A percentile compares a stretch with the other conserved stretches of the same genome.
These are phyloP conservation scores for Nephrotoma flavescens DNA, from an alignment of 2,888 invertebrate genomes.

Conservation along the genomic window DNA sequence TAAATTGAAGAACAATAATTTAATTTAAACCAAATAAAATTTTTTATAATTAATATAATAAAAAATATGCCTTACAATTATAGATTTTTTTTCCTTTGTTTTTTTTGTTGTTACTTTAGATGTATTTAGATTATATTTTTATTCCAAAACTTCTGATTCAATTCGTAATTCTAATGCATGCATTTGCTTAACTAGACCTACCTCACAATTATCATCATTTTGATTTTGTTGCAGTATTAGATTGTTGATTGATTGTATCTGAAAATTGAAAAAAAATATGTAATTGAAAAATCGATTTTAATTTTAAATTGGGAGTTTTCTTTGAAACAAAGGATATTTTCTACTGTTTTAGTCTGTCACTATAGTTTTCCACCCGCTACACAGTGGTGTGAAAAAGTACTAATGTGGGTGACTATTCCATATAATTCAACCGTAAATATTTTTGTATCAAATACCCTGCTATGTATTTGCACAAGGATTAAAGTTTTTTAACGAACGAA, in stretches of 20 bases:
- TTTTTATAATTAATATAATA: not conserved
- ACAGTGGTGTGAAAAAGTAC: too few species aligned
- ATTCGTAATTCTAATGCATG: conserved; percentile 45
- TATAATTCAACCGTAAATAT: too few species aligned
- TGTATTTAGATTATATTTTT: conserved; percentile 16
- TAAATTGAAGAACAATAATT: not conserved
- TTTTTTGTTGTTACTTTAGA: not conserved
- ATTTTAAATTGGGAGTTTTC: too few species aligned
- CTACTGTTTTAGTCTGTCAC: too few species aligned
- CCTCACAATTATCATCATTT: conserved; percentile 31
- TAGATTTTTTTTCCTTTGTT: not conserved
- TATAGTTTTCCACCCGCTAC: too few species aligned
- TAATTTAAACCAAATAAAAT: not conserved
- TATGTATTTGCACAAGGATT: too few species aligned
- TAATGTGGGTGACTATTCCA: too few species aligned
- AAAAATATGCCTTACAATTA: not conserved
- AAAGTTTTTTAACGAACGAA: too few species aligned
- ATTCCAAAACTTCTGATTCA: conserved; percentile 46
- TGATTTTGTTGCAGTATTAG: conserved; percentile 15
- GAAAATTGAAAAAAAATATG: conserved; percentile 5
- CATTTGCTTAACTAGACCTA: conserved; percentile 51
- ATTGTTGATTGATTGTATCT: not conserved
- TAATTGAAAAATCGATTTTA: not conserved
- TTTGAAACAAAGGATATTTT: too few species aligned
- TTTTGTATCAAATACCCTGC: too few species aligned